Evolutionary conservation across 1,140 invertebrate species (phyloP).

Genomic region (Antheraea pernyi): DNA sequence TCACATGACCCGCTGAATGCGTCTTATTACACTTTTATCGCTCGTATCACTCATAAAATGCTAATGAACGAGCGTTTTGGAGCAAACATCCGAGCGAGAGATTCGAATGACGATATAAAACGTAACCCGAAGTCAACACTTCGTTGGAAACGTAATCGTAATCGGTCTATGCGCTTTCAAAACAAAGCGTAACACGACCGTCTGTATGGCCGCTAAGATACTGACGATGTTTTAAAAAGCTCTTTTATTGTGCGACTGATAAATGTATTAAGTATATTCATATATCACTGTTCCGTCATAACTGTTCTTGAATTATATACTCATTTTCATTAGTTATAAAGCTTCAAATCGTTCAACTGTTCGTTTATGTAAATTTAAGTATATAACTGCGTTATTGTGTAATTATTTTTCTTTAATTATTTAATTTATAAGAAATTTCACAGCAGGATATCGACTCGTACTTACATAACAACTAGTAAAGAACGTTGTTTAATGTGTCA

Average conservation of each 20-base stretch:
- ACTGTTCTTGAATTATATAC: conserved; percentile 3
- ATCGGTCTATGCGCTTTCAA: conserved; percentile 70
- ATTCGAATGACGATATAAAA: conserved; percentile 76
- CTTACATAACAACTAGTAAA: too few species aligned
- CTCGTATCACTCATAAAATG: conserved; percentile 77
- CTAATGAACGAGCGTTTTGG: conserved; percentile 73
- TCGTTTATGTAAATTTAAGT: neutral
- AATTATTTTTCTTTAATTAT: neutral
- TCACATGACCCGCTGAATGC: conserved; percentile 69
- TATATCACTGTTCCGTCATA: neutral
- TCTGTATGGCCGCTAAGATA: conserved; percentile 56
- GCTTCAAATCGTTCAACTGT: neutral
- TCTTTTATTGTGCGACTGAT: conserved; percentile 59
- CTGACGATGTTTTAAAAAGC: conserved; percentile 67
- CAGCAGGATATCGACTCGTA: too few species aligned
- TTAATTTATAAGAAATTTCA: neutral
- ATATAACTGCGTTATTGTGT: neutral
- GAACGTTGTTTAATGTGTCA: too few species aligned
- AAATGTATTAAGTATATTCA: conserved; percentile 11
- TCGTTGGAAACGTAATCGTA: conserved; percentile 74
- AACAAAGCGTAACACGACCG: conserved; percentile 71
- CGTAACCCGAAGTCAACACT: conserved; percentile 74
- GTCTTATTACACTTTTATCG: conserved; percentile 76
- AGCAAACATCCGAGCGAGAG: conserved; percentile 75
- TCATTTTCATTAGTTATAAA: conserved; percentile 3